Base-by-base conservation (phyloP, 1,140 invertebrate species). In the Drosophila suzukii region DNA sequence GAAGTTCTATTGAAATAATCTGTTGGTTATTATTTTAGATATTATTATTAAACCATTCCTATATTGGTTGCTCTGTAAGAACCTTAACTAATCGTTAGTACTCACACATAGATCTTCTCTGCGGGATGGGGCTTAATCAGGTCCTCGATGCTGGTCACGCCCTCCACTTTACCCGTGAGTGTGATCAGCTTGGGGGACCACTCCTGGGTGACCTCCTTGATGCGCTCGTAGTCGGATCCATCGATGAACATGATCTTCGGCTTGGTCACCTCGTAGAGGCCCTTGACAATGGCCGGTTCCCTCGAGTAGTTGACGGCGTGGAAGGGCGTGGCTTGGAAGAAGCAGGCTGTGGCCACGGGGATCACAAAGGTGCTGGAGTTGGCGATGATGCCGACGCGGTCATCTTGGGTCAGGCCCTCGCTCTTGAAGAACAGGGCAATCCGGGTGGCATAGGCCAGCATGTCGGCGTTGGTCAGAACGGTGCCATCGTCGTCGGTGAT, bases 201-300 rank as follows among this genome's bases (percentile, higher is more conserved):
- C 10, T 73, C 75, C 39, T 85, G 55, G 13, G 65, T 67, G 24
- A 71, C 43, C 17, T 77, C 71, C 32, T 77, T 71, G 3, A 90
- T 66, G 32, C 67, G 65, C 13, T 85, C 75, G 32, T 90, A 90
- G 34, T 82, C 68, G 0, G 36, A 12, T 11, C 36, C 74, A 57
- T 92, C 91, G 15, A 89, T 90, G 47, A 92, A 92, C 39, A 91
- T 81, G 36, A 91, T 41, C 46, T 80, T 82, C 13, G 89, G 89
- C 54, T 85, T 80, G 1, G 83, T 91, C 0, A 75, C 55, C 11
- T 20, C 24, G 20, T 66, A 90, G 3, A 89, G 59, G 6, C 62
- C 41, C 34, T 51, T 32, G 7, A 92, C 53, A 6, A 70, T 58
- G 30, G 53, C 59, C 32, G 65, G 41, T 17, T 86, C 85, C 5